Evolutionary conservation across 2,113 vertebrate genomes (phyloP).

Genomic region (Nipponia nippon): DNA sequence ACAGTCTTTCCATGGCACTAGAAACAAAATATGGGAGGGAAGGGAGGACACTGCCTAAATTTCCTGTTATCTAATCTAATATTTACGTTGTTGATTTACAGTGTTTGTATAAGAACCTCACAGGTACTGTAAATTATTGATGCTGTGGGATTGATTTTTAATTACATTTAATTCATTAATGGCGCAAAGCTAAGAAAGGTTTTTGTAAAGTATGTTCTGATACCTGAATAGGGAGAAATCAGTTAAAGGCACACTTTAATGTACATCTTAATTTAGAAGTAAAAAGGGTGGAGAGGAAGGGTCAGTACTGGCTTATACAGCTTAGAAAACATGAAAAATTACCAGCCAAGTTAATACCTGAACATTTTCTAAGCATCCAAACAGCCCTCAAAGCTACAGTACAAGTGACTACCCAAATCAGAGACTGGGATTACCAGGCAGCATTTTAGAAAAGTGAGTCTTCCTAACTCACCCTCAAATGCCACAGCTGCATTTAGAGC

Average conservation of each 20-base stretch:
- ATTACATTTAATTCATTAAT: not conserved
- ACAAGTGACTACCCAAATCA: not conserved
- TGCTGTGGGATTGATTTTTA: not conserved
- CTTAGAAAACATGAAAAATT: not conserved
- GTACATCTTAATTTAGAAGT: not conserved
- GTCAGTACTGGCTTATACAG: not conserved
- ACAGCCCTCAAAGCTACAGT: not conserved
- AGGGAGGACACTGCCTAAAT: not conserved
- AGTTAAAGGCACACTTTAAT: not conserved
- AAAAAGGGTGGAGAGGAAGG: not conserved
- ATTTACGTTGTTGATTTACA: not conserved
- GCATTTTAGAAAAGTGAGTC: not conserved
- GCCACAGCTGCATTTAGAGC: not conserved
- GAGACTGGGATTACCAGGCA: not conserved
- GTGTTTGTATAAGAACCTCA: not conserved
- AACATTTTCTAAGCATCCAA: not conserved
- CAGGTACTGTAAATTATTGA: not conserved
- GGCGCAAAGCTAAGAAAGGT: not conserved
- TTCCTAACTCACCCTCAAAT: not conserved
- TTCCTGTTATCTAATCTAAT: not conserved
- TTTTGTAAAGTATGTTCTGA: not conserved
- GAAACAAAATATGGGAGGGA: not conserved
- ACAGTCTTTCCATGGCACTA: not conserved
- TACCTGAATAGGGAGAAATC: not conserved
- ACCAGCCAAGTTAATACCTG: not conserved